A percentile compares a stretch with the other conserved stretches of the same genome.
Conservation (phyloP, 1,140 invertebrate genomes). For the Phymorhynchus buccinoides region DNA sequence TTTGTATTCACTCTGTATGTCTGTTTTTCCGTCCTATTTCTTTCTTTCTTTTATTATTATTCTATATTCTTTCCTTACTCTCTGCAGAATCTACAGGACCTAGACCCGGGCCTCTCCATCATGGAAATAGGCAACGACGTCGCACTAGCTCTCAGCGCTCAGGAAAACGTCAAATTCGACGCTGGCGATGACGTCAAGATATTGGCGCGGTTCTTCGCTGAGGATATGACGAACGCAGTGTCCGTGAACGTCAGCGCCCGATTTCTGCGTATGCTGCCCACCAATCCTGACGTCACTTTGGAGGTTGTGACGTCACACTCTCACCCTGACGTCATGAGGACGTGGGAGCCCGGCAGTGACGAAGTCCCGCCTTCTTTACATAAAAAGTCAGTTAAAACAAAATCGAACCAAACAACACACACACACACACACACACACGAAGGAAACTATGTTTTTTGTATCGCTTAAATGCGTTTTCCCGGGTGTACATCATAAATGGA, state of each 20-base stretch:
- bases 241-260: not conserved
- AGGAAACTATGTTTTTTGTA: too few species aligned
- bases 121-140: not conserved
- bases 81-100: not conserved
- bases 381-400: not conserved
- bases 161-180: not conserved
- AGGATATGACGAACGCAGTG: not conserved
- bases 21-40: too few species aligned
- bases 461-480: too few species aligned
- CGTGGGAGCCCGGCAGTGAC: not conserved
- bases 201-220: not conserved
- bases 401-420: too few species aligned
- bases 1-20: too few species aligned
- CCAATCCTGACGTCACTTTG: not conserved
- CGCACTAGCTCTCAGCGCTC: slow-evolving; percentile 5
- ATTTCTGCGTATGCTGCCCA: not conserved
- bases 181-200: not conserved
- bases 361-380: not conserved
- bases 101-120: not conserved
- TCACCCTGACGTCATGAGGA: not conserved
- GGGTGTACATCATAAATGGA: too few species aligned
- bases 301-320: not conserved
- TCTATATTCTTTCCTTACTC: not conserved
- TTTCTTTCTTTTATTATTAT: too few species aligned
- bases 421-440: too few species aligned